Percentiles rank a stretch among this genome's conserved stretches.
These are phyloP conservation scores for Rhinoderma darwinii DNA, from an alignment of 2,113 vertebrate species.

Conservation along the genomic window DNA sequence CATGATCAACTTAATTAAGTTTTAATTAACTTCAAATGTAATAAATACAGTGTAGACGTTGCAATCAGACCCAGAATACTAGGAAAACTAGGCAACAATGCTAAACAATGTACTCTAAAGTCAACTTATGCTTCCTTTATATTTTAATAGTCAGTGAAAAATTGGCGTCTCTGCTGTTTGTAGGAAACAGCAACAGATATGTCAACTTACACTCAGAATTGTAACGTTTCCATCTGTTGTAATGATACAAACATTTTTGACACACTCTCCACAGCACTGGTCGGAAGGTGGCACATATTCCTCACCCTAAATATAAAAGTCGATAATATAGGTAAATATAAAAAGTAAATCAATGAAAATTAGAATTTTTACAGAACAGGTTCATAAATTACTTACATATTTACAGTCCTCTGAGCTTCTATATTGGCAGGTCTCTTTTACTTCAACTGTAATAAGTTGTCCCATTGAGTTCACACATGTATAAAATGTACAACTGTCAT, in stretches of 20 bases:
- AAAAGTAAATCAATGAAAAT: not conserved
- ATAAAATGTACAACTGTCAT: not conserved
- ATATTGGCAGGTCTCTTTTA: not conserved
- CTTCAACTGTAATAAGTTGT: not conserved
- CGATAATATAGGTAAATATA: too few relatives aligned
- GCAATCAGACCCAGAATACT: too few relatives aligned
- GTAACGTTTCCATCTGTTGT: not conserved
- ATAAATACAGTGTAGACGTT: too few relatives aligned
- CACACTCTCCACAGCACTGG: constrained; percentile 21
- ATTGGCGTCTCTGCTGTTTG: too few relatives aligned
- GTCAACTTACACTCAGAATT: not conserved
- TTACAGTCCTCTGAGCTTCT: not conserved
- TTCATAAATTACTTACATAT: not conserved
- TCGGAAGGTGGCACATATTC: not conserved
- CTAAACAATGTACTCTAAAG: too few relatives aligned
- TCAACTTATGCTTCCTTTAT: too few relatives aligned
- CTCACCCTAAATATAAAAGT: not conserved
- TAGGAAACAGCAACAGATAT: too few relatives aligned
- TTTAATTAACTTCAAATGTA: too few relatives aligned
- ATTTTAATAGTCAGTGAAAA: too few relatives aligned
- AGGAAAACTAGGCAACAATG: too few relatives aligned
- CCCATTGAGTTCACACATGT: not conserved
- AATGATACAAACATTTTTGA: not conserved
- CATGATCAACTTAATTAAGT: too few relatives aligned
- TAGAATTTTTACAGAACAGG: not conserved